Base-by-base conservation (phyloP, 2,113 vertebrate genomes). In the Siniperca chuatsi region DNA sequence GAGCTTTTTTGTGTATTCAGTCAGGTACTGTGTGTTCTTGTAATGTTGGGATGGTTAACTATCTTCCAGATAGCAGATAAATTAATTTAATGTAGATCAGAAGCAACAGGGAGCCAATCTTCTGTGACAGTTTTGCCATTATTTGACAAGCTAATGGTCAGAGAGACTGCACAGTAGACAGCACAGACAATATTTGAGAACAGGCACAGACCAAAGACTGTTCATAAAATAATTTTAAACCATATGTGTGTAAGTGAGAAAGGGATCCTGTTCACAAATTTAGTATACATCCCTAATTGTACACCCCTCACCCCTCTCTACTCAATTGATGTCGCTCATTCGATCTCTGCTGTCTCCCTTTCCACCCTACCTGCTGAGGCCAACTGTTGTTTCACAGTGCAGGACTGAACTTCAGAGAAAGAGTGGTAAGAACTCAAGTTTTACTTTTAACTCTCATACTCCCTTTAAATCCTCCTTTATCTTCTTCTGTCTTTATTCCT, bases 1-100 rank as follows among this genome's bases (percentile, higher is more conserved):
- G 33, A 25, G 12, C 3, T 70, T 54, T 62, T 61, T 84, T 50
- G 52, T 37, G n/a, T 33, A 18, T 23, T 67, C 37, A 50, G 48
- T 46, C 42, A 68, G 60, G 40, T 72, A 11, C 42, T 69, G 42
- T 74, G 72, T 61, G 58, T 60, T 77, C 54, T 29, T 58, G n/a
- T 48, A 60, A 73, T n/a, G 16, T 40, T 54, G 44, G 25, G 23
- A 44, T 52, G 42, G 29, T 52, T 85, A 79, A 46, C 61, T n/a
- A 23, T 78, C 66, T 75, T 78, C 61, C 72, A 73, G 71, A 69
- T 80, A 71, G 85, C 67, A 85, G 64, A 70, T 21, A 48, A 48
- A 82, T 64, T 40, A 35, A 62, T 64, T 87, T 44, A 62, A 60
- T 4, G 35, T 55, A 21, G 37, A 65, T 65, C 75, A 64, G 58